Conservation (phyloP, 2,113 vertebrate species). For the Stegostoma tigrinum region DNA sequence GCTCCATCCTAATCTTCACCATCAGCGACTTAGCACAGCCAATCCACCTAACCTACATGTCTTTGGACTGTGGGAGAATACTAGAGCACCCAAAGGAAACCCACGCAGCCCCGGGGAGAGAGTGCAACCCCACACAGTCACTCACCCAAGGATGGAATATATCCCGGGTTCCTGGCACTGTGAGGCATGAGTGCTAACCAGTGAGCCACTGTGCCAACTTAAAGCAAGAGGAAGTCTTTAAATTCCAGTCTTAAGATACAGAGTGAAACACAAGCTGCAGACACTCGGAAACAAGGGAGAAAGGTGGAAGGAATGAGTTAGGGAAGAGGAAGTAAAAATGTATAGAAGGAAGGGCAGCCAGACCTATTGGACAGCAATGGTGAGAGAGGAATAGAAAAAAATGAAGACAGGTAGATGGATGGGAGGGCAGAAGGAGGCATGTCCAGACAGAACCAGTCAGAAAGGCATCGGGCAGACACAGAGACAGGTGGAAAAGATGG, state of each 20-base stretch:
- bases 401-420: background rate
- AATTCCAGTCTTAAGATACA: background rate
- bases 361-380: background rate
- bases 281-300: background rate
- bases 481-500: background rate
- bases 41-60: no score
- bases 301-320: background rate
- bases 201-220: no score
- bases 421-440: slow-evolving; percentile 5
- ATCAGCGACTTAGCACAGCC: no score
- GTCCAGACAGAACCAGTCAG: background rate
- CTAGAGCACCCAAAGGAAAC: no score
- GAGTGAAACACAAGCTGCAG: background rate
- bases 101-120: no score
- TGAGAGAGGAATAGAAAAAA: background rate
- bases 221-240: background rate
- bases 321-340: background rate
- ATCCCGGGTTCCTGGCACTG: no score
- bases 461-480: background rate
- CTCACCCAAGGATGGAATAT: no score
- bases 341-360: background rate
- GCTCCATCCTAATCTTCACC: background rate
- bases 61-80: no score
- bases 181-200: no score
- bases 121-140: no score